phyloP scores from a whole-genome alignment of 2,797 vertebrate genomes.

The Diceros bicornis region DNA sequence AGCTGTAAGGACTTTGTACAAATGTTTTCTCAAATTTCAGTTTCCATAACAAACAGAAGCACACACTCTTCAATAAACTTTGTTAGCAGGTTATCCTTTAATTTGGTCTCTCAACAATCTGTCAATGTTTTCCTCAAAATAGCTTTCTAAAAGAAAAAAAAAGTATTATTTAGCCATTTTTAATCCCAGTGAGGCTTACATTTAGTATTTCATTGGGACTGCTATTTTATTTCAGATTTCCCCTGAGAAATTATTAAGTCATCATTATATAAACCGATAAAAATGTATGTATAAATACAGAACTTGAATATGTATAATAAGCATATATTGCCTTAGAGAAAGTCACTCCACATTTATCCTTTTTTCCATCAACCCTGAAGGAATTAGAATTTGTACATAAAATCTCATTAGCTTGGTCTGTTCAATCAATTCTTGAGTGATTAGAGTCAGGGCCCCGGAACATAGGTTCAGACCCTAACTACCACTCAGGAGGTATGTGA shows the following conservation, averaged over 20 bases:
- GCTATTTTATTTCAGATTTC: background rate
- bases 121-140: conserved; percentile 48
- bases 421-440: background rate
- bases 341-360: background rate
- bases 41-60: conserved; percentile 60
- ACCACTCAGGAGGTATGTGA: rapidly evolving
- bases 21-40: conserved; percentile 7
- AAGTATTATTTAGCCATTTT: background rate
- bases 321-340: background rate
- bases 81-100: background rate
- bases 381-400: background rate
- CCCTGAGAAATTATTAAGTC: background rate
- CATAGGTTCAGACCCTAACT: background rate
- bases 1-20: conserved; percentile 30
- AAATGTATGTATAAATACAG: background rate
- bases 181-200: background rate
- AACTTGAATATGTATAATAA: background rate
- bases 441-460: background rate
- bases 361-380: background rate
- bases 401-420: background rate
- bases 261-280: background rate
- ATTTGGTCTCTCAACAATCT: conserved; percentile 52
- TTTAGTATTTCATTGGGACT: background rate
- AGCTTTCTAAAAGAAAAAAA: conserved; percentile 25
- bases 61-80: conserved; percentile 1